Evolutionary conservation across 2,888 invertebrate genomes (phyloP).

Genomic region (Xylota sylvarum): DNA sequence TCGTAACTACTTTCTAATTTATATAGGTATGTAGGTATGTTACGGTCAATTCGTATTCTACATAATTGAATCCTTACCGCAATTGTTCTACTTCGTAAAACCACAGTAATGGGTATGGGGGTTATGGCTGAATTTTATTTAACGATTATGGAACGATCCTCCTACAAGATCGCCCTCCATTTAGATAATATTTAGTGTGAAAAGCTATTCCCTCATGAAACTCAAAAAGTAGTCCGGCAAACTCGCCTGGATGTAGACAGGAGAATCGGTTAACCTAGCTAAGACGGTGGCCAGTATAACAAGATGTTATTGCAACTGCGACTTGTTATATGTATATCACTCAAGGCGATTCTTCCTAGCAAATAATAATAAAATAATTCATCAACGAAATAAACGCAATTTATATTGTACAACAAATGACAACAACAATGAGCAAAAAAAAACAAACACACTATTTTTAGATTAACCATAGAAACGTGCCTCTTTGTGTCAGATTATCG

Average conservation of each 20-base stretch:
- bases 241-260: neutral
- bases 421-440: slow-evolving; percentile 18
- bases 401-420: slow-evolving; percentile 7
- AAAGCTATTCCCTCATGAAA: no score
- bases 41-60: no score
- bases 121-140: no score
- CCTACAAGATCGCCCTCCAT: no score
- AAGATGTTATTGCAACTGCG: neutral
- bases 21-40: no score
- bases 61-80: no score
- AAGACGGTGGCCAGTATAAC: neutral
- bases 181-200: no score
- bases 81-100: no score
- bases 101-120: no score
- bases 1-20: no score
- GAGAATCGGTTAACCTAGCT: neutral
- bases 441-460: slow-evolving; percentile 26
- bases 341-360: neutral
- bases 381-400: slow-evolving; percentile 34
- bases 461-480: slow-evolving; percentile 53
- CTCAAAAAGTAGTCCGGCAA: no score
- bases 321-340: slow-evolving; percentile 9
- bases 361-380: slow-evolving; percentile 17
- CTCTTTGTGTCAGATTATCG: slow-evolving; percentile 41
- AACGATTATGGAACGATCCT: no score